Conservation (phyloP, 2,113 vertebrate species). For the Nothocercus julius region DNA sequence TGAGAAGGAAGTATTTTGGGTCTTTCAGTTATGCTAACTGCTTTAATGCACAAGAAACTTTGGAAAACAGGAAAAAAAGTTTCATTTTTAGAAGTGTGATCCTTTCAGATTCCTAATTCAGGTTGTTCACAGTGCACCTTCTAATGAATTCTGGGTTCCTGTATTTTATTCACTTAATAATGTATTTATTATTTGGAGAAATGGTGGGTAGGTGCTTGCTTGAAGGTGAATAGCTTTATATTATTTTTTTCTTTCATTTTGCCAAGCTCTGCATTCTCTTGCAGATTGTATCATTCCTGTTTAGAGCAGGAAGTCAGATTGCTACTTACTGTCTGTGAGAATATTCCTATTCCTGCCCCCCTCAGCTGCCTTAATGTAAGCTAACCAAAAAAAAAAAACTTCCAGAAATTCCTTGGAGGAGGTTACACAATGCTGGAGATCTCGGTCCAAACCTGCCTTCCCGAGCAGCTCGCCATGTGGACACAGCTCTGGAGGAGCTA, state of each 20-base stretch:
- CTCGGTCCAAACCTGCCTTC: background rate
- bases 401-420: background rate
- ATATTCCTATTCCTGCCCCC: background rate
- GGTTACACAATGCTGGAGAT: background rate
- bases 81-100: background rate
- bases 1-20: background rate
- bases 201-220: background rate
- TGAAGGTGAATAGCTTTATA: background rate
- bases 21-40: fast-evolving
- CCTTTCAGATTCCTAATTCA: background rate
- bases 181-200: conserved; percentile 30
- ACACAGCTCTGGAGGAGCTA: background rate
- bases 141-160: background rate
- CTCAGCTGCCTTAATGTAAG: background rate
- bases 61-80: background rate
- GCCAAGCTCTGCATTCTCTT: background rate
- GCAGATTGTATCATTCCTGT: background rate
- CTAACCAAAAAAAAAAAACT: no score
- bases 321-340: background rate
- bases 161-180: background rate
- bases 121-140: background rate
- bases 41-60: background rate
- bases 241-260: background rate
- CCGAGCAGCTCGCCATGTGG: background rate
- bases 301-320: background rate